Evolutionary conservation across 2,113 vertebrate species (phyloP), one percentile per base, ranked within the genome.

Genomic region (Octodon degus): DNA sequence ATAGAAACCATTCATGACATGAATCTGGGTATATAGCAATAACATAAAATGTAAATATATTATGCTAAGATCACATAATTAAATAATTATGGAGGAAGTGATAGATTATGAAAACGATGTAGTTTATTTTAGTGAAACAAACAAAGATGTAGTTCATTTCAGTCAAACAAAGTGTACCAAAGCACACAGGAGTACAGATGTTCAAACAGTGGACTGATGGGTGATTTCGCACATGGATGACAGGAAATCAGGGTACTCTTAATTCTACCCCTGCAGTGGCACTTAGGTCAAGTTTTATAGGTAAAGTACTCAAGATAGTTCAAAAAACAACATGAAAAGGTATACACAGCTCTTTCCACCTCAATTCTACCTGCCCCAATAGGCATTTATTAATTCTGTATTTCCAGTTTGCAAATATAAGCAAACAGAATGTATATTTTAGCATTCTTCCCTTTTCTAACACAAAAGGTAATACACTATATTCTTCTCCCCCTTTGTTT

Each of bases 1-100:
- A 25, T 30, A 93, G 53, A 95, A 95, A 90, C 27, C 62, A 91
- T 76, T 95, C 70, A 93, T 58, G 60, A 93, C 84, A 96, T 93
- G 89, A 92, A 92, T 85, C 25, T 90, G n/a, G 90, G 91, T 77
- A 85, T 70, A 94, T 60, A 86, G 22, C 68, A 62, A 80, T 55
- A 83, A 87, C 27, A 63, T 82, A 93, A 40, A 93, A 89, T n/a
- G 53, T 37, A 96, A 88, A 81, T 77, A 55, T 13, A 91, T 67
- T 91, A 93, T 93, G 58, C n/a, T 92, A 96, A 81, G 62, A 63
- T 62, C 40, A 91, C 0, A 89, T 34, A 93, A 89, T 79, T 60
- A 94, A 95, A 95, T 70, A 93, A 86, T 8, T 93, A 16, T 63
- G 30, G 58, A 89, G 62, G 27, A 84, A 80, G 40, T 67, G 43